These are phyloP conservation scores for Colostygia pectinataria DNA, from an alignment of 2,888 invertebrate genomes.

Conservation along the genomic window DNA sequence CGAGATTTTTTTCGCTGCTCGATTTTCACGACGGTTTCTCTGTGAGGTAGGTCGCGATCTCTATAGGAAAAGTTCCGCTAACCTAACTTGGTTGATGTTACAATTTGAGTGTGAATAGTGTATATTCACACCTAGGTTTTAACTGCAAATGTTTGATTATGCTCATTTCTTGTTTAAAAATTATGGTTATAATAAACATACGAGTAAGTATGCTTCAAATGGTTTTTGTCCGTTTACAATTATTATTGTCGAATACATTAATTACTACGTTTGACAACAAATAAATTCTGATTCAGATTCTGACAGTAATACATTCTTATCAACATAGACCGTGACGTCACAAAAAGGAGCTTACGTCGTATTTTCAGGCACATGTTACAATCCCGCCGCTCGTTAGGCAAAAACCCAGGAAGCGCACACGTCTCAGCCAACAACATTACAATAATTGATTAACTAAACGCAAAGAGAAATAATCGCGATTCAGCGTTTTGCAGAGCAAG, in stretches of 20 bases:
- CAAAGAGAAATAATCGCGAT: constrained; percentile 79
- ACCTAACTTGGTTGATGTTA: neutral
- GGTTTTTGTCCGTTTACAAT: too few relatives aligned
- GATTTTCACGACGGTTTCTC: constrained; percentile 26
- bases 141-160: too few relatives aligned
- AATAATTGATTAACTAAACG: constrained; percentile 82
- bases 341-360: neutral
- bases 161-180: too few relatives aligned
- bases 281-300: too few relatives aligned
- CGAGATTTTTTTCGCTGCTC: constrained; percentile 44
- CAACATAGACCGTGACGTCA: neutral
- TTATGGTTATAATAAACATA: too few relatives aligned
- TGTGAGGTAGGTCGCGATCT: constrained; percentile 19
- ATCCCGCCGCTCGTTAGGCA: constrained; percentile 40
- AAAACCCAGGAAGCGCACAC: constrained; percentile 54
- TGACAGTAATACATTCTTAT: too few relatives aligned
- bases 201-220: too few relatives aligned
- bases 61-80: constrained; percentile 11
- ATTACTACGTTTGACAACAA: too few relatives aligned
- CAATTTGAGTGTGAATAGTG: too few relatives aligned
- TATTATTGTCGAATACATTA: too few relatives aligned
- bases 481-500: constrained; percentile 73
- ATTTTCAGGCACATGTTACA: constrained; percentile 6
- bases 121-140: too few relatives aligned
- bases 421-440: constrained; percentile 76